Percentiles rank a stretch among this genome's conserved stretches.
These are phyloP conservation scores for Pecten maximus DNA, from an alignment of 2,888 invertebrate species.

Conservation along the genomic window DNA sequence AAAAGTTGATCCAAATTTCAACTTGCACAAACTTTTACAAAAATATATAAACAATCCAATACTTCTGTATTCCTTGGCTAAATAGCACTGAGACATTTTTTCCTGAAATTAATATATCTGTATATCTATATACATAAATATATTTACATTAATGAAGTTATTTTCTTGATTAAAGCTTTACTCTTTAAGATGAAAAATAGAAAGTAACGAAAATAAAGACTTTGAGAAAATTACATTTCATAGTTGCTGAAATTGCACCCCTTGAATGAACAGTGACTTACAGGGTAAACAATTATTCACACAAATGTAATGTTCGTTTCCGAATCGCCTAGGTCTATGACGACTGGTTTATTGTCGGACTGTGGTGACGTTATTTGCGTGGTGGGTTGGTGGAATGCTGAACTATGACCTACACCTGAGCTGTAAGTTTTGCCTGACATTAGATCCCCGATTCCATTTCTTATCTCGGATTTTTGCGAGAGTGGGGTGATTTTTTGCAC, in stretches of 20 bases:
- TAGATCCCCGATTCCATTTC: not conserved
- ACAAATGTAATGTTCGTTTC: conserved; percentile 58
- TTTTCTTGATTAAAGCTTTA: not conserved
- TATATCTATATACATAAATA: too few species aligned
- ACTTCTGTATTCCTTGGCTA: not conserved
- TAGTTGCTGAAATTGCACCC: not conserved
- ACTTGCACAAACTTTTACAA: too few species aligned
- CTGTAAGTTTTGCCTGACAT: not conserved
- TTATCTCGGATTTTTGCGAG: not conserved
- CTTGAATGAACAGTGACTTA: not conserved
- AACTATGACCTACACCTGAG: not conserved
- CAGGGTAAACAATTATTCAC: conserved; percentile 36
- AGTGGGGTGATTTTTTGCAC: not conserved
- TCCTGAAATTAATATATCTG: not conserved
- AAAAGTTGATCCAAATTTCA: too few species aligned
- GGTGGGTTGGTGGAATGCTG: conserved; percentile 38
- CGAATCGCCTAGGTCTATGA: conserved; percentile 50
- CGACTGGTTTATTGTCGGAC: conserved; percentile 46
- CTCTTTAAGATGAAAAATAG: not conserved
- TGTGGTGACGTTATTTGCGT: not conserved
- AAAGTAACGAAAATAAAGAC: not conserved
- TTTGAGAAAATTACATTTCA: too few species aligned
- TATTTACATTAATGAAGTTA: not conserved
- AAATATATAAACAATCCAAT: not conserved
- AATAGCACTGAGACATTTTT: conserved; percentile 28